phyloP scores from a whole-genome alignment of 2,888 invertebrate species.

The Eupithecia abbreviata region DNA sequence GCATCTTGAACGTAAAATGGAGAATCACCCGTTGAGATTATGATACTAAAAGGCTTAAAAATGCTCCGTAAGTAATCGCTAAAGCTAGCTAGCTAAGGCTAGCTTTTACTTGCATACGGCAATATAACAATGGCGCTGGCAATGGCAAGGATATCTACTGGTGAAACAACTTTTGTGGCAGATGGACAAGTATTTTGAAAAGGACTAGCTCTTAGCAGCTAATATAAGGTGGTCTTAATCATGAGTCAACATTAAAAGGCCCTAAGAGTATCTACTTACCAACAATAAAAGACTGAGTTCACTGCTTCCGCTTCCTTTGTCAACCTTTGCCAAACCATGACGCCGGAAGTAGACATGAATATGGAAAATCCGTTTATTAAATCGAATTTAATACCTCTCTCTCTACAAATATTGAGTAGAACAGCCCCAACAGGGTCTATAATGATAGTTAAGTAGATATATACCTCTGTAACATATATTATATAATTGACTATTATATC shows the following conservation, averaged over 20 bases:
- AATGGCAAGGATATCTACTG: not conserved
- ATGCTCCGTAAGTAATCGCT: not conserved
- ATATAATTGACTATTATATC: too few relatives aligned
- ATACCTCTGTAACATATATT: too few relatives aligned
- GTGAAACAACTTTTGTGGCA: not conserved
- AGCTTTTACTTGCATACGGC: not conserved
- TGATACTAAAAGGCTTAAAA: not conserved
- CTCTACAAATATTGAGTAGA: too few relatives aligned
- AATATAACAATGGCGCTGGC: not conserved
- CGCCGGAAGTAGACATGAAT: not conserved
- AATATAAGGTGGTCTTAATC: not conserved
- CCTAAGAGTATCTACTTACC: not conserved
- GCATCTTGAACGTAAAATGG: conserved; percentile 1
- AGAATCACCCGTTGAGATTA: not conserved
- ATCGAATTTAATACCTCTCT: not conserved
- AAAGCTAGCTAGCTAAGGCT: too few relatives aligned
- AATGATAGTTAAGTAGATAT: too few relatives aligned
- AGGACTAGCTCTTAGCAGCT: not conserved
- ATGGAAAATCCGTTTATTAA: not conserved
- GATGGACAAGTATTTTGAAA: not conserved
- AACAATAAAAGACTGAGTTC: not conserved
- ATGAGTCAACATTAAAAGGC: not conserved
- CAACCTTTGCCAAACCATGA: not conserved
- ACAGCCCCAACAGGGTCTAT: too few relatives aligned
- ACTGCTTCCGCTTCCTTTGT: not conserved